These are phyloP conservation scores for Rattus norvegicus DNA, from an alignment of 2,113 vertebrate species.

Conservation along the genomic window GRCr8 NC_086020.1:17464001-17464500, in stretches of 20 bases:
- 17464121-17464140: not conserved
- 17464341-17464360: conserved; percentile 44
- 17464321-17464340: not conserved
- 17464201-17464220: not conserved
- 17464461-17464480: not conserved
- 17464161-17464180: not conserved
- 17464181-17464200: not conserved
- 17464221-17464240: not conserved
- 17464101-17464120: not conserved
- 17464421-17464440: not conserved
- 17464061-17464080: not conserved
- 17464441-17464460: not conserved
- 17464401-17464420: not conserved
- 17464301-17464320: not conserved
- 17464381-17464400: not conserved
- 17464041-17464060: not conserved
- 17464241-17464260: not conserved
- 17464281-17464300: not conserved
- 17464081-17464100: not conserved
- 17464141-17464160: not conserved
- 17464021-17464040: not conserved
- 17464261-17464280: not conserved
- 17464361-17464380: not conserved
- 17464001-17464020: not conserved
- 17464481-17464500: not conserved